Percentiles rank a stretch among this genome's conserved stretches.
phyloP scores from a whole-genome alignment of 1,140 invertebrate genomes.

The Zaprionus taronus region DNA sequence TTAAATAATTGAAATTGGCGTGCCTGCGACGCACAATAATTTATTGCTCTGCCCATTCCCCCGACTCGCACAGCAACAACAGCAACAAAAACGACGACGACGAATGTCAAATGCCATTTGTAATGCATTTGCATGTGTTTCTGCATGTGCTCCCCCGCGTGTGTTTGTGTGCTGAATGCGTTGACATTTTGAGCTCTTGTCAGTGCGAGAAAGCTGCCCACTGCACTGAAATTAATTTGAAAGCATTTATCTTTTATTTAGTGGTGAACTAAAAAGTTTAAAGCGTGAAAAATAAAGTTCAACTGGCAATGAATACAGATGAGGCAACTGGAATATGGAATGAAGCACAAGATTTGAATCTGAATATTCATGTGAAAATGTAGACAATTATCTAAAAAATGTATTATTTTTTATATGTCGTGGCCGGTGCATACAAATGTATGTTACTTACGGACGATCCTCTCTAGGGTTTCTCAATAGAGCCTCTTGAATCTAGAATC shows the following conservation, averaged over 20 bases:
- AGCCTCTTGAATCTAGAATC: no score
- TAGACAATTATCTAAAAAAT: no score
- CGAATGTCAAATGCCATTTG: slow-evolving; percentile 50
- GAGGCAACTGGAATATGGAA: no score
- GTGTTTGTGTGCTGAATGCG: slow-evolving; percentile 34
- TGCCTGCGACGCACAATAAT: slow-evolving; percentile 51
- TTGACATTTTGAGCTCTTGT: slow-evolving; percentile 53
- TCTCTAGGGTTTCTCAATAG: no score
- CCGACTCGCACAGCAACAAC: not conserved
- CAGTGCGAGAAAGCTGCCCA: slow-evolving; percentile 29
- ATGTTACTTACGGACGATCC: no score
- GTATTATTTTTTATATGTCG: no score
- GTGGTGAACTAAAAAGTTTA: not conserved
- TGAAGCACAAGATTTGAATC: no score
- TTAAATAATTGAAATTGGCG: slow-evolving; percentile 84
- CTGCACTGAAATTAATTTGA: slow-evolving; percentile 43
- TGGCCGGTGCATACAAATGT: no score
- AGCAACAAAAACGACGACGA: slow-evolving; percentile 15
- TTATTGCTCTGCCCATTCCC: slow-evolving; percentile 32
- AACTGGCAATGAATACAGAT: not conserved
- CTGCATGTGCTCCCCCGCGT: slow-evolving; percentile 19
- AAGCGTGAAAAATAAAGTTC: not conserved
- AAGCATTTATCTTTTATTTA: slow-evolving; percentile 8
- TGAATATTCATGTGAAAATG: no score
- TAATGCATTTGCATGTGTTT: slow-evolving; percentile 31